phyloP scores from a whole-genome alignment of 2,797 vertebrate genomes.

The Simalia tracyae region DNA sequence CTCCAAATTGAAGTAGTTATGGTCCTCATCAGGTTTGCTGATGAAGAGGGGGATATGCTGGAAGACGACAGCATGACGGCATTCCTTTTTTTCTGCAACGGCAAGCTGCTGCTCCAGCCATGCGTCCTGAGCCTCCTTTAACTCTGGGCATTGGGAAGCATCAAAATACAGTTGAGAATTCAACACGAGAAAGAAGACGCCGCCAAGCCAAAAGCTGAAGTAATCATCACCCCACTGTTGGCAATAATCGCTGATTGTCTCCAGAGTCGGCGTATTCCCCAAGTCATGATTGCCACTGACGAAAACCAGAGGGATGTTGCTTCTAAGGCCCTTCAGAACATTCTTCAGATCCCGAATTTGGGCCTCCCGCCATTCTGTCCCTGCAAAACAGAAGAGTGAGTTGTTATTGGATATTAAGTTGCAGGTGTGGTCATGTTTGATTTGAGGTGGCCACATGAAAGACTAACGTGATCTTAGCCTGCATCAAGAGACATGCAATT shows the following conservation, averaged over 20 bases:
- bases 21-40: conserved; percentile 81
- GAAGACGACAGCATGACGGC: conserved; percentile 86
- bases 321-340: conserved; percentile 74
- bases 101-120: conserved; percentile 89
- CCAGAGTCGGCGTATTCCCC: conserved; percentile 85
- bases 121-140: conserved; percentile 85
- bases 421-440: neutral
- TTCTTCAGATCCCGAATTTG: conserved; percentile 88
- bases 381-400: conserved; percentile 65
- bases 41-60: conserved; percentile 96
- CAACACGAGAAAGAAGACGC: conserved; percentile 90
- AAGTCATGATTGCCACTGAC: conserved; percentile 97
- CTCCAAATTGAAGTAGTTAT: conserved; percentile 92
- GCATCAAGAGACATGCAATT: too few species aligned
- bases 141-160: conserved; percentile 80
- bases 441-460: too few species aligned
- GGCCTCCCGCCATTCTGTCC: conserved; percentile 78
- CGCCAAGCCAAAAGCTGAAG: conserved; percentile 95
- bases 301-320: conserved; percentile 86
- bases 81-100: conserved; percentile 66
- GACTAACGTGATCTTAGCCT: too few species aligned
- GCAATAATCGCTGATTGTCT: conserved; percentile 82
- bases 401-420: neutral
- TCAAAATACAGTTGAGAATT: conserved; percentile 93
- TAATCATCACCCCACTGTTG: conserved; percentile 92